Base-by-base conservation (phyloP, 30 jellyfish, hydroid and myxozoan species). In the Morbakka virulenta region DNA sequence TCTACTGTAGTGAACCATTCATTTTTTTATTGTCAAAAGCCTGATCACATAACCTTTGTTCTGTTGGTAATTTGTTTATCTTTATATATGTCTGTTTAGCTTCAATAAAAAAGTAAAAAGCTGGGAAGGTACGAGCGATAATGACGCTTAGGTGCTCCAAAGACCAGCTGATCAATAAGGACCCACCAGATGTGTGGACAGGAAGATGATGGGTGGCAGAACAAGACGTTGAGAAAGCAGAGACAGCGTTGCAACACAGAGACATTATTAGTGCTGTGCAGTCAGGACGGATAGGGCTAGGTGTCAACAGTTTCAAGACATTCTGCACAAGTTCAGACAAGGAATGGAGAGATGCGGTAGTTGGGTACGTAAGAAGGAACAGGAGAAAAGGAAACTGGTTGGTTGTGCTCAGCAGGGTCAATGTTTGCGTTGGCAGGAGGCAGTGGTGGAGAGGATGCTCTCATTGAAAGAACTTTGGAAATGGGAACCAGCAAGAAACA, bases 331-430 rank as follows among this genome's bases (percentile, higher is more conserved):
- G 11, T 11, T 4, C 25, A 14, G 32, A 57, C 9, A 57, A 25
- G 71, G 71, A 57, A 26, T 4, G 71, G 34, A 20, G 25, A 12
- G 71, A 21, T 14, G 11, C 25, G 25, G 71, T 25, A 4, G 32
- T 20, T 26, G 9, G 71, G 71, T 57, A 14, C 25, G 32, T 14
- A 20, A 21, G 22, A 11, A 25, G 71, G 71, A 57, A 57, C 12
- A 20, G 32, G 71, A 57, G 32, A 57, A 25, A 12, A 57, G 71
- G 25, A 11, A 57, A 4, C 71, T 57, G 32, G 71, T 57, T 9
- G 26, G 22, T 11, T 57, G 71, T 25, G 71, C 71, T 14, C 71
- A 57, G 32, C 71, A 57, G 71, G 71, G 71, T 9, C 71, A 57
- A 57, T 14, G 11, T 12, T 57, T 57, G 71, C 25, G 22, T 4